These are phyloP conservation scores for Agonopterix arenella DNA, from an alignment of 2,888 invertebrate genomes.

Conservation along the genomic window DNA sequence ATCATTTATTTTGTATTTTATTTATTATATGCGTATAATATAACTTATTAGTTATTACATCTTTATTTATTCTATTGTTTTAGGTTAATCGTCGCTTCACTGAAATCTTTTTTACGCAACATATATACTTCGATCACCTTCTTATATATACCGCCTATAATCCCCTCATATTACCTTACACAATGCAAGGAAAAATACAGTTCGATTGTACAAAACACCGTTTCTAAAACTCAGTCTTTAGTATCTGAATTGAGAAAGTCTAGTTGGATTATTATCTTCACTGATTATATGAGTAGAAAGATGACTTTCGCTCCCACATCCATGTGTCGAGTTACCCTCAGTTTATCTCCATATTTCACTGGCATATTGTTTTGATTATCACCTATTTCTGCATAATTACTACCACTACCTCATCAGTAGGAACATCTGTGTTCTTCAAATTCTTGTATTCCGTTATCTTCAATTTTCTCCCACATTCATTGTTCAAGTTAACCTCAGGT, in stretches of 20 bases:
- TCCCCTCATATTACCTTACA: conserved; percentile 38
- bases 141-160: conserved; percentile 41
- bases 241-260: conserved; percentile 34
- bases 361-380: conserved; percentile 33
- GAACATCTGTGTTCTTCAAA: conserved; percentile 5
- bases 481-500: conserved; percentile 55
- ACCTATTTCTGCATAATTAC: not conserved
- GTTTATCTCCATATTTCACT: conserved; percentile 59
- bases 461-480: conserved; percentile 34
- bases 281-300: conserved; percentile 64
- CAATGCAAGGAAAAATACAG: conserved; percentile 41
- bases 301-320: conserved; percentile 66
- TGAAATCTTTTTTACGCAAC: conserved; percentile 46
- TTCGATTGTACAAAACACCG: conserved; percentile 31
- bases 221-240: conserved; percentile 33
- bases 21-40: too few species aligned
- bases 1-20: too few species aligned
- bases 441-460: not conserved
- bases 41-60: not conserved
- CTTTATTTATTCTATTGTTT: conserved; percentile 51
- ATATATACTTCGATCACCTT: conserved; percentile 48
- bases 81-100: conserved; percentile 69
- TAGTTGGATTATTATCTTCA: conserved; percentile 56
- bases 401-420: not conserved
- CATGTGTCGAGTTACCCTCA: conserved; percentile 61